Percentiles rank a stretch among this genome's conserved stretches.
Evolutionary conservation across 2,113 vertebrate species (phyloP).

Genomic region (Phaethornis superciliosus): DNA sequence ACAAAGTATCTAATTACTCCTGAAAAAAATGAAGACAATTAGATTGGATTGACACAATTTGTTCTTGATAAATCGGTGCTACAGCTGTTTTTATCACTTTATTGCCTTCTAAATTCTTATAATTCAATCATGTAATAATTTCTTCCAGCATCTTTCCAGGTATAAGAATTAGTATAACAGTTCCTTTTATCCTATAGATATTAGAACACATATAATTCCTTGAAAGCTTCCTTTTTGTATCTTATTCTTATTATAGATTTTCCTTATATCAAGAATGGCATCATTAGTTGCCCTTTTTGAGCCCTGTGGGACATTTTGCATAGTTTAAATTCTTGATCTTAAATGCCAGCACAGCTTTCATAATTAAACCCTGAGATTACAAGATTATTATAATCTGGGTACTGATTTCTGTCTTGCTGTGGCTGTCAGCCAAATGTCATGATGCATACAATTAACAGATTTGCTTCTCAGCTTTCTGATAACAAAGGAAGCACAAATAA

Average conservation of each 20-base stretch:
- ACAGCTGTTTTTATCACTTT: slow-evolving; percentile 31
- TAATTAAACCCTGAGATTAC: slow-evolving; percentile 32
- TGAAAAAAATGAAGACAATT: slow-evolving; percentile 15
- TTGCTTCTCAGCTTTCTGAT: slow-evolving; percentile 35
- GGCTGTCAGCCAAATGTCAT: slow-evolving; percentile 64
- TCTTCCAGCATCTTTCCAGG: background rate
- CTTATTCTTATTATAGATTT: background rate
- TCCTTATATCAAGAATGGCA: background rate
- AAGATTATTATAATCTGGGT: slow-evolving; percentile 28
- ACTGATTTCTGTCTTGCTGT: slow-evolving; percentile 18
- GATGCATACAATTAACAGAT: slow-evolving; percentile 57
- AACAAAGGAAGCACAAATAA: slow-evolving; percentile 63
- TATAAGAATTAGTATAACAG: background rate
- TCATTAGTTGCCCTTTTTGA: background rate
- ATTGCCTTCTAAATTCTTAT: background rate
- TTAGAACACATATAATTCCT: background rate
- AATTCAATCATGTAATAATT: slow-evolving; percentile 19
- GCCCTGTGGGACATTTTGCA: background rate
- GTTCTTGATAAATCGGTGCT: slow-evolving; percentile 3
- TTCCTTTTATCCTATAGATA: background rate
- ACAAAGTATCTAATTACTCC: background rate
- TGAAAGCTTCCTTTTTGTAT: background rate
- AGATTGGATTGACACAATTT: slow-evolving; percentile 6
- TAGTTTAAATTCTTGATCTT: background rate
- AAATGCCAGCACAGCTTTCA: slow-evolving; percentile 26